Evolutionary conservation across 1,140 invertebrate genomes (phyloP), one percentile per base, ranked within the genome.

Genomic region (Battus philenor): DNA sequence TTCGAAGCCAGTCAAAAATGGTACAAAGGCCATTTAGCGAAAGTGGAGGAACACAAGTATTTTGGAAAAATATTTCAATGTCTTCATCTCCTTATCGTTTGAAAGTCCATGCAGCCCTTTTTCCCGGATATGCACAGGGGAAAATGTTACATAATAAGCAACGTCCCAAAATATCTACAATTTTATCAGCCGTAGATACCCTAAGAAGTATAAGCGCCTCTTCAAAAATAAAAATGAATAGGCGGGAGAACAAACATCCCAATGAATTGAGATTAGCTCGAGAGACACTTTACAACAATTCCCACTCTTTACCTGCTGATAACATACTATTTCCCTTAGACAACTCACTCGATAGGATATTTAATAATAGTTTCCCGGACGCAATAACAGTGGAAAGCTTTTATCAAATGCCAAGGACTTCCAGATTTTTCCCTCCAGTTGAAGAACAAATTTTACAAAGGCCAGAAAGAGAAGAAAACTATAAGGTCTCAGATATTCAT

Each of bases 1-100:
- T 82, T 7, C 60, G 78, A 13, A 64, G 68, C 32, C 74, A 78
- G 29, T 65, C 69, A 4, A 82, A 82, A 63, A 82, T 82, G 78
- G 62, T 82, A 4, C 72, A 70, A 45, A 65, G 51, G 34, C 68
- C 74, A 1, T 75, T 79, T 34, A 72, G 66, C 48, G 68, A 72
- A 1, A 57, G 10, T 6, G 39, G 26, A 30, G 34, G 12, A 10
- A 10, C 34, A 16, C 16, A 51, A 4, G 5, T 47, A 1, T 30
- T 16, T 26, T 63, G 54, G 54, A 59, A 22, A 16, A 71, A 61
- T 34, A 45, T 41, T 1, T 45, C 47, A 7, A 33, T 12, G 27
- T 29, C 38, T 17, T 45, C 24, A 7, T 20, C 52, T 16, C 46
- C 29, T 26, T 27, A 39, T 12, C 9, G 31, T 33, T 33, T 39